Conservation (phyloP, 2,113 vertebrate genomes). For the Peromyscus polionotus region DNA sequence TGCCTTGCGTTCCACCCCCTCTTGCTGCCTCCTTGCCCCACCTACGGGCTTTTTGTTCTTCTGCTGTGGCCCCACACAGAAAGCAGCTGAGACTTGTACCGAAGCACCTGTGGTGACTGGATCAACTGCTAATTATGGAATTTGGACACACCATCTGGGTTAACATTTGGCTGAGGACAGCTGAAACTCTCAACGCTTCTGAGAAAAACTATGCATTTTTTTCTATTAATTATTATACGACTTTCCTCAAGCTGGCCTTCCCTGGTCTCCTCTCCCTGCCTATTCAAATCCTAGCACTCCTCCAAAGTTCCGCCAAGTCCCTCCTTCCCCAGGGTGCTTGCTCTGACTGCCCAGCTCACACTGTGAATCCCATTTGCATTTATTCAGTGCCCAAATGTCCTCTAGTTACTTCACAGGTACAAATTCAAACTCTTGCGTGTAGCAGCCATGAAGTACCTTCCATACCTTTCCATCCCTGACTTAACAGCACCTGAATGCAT, state of each 20-base stretch:
- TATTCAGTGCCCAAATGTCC: neutral
- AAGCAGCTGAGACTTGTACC: conserved; percentile 56
- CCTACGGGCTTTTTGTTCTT: neutral
- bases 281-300: conserved; percentile 35
- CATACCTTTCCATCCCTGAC: neutral
- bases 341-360: conserved; percentile 11
- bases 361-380: neutral
- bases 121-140: conserved; percentile 80
- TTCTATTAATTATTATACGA: conserved; percentile 78
- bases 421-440: neutral
- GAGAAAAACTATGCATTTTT: conserved; percentile 77
- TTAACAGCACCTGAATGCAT: neutral
- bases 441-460: neutral
- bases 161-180: conserved; percentile 82
- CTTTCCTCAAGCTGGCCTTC: conserved; percentile 77
- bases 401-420: neutral
- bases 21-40: neutral
- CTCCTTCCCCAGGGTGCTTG: neutral
- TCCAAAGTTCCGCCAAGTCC: neutral
- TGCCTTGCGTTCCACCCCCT: neutral
- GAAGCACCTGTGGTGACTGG: conserved; percentile 81
- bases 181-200: conserved; percentile 79
- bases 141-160: conserved; percentile 82
- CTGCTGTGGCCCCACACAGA: conserved; percentile 44
- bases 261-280: conserved; percentile 46